Conservation (phyloP, 2,113 vertebrate species). For the Mobula hypostoma region DNA sequence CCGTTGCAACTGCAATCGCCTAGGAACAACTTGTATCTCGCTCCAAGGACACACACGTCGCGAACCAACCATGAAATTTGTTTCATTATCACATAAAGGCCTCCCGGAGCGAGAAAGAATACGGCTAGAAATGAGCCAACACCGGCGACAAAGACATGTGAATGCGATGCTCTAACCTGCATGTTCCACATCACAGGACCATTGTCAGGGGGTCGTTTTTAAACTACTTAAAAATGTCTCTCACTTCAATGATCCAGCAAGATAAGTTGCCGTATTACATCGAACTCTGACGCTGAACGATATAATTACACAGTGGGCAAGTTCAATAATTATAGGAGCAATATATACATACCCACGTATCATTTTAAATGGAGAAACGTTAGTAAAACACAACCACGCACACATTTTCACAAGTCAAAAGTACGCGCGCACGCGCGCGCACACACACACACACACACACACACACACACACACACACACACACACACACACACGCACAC, state of each 20-base stretch:
- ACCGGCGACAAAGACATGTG: conserved; percentile 59
- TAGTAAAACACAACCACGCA: not conserved
- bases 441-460: not conserved
- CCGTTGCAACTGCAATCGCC: conserved; percentile 31
- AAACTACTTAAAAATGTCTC: conserved; percentile 65
- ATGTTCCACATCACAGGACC: conserved; percentile 58
- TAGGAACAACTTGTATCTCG: conserved; percentile 43
- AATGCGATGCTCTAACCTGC: conserved; percentile 74
- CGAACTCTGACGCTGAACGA: conserved; percentile 43
- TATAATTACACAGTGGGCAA: conserved; percentile 51
- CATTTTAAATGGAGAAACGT: no score
- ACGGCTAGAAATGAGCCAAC: conserved; percentile 57
- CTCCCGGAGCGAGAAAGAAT: conserved; percentile 70
- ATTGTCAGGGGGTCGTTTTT: conserved; percentile 68
- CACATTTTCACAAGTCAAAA: not conserved
- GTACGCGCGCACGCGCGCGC: no score
- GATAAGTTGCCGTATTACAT: conserved; percentile 60
- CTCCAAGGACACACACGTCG: conserved; percentile 69
- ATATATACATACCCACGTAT: no score
- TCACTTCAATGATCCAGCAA: conserved; percentile 59
- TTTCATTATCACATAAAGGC: conserved; percentile 86
- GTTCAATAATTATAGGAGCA: conserved; percentile 36
- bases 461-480: not conserved
- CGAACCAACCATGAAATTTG: conserved; percentile 67
- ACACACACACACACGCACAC: not conserved